Percentiles rank a stretch among this genome's conserved stretches.
phyloP scores from a whole-genome alignment of 2,888 invertebrate genomes.

The Sturmia bella region DNA sequence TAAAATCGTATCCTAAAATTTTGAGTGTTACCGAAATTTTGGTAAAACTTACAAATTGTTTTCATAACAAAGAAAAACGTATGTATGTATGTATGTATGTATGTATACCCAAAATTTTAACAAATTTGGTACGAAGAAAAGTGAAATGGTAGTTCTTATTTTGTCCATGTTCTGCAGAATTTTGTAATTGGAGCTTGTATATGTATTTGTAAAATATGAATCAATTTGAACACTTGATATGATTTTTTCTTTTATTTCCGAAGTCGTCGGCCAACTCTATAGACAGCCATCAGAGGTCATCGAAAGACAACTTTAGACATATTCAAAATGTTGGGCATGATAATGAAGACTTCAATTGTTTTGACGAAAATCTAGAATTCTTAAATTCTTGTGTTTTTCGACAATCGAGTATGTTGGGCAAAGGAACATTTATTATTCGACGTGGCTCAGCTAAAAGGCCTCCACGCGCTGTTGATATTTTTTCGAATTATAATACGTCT shows the following conservation, averaged over 20 bases:
- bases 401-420: slow-evolving; percentile 82
- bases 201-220: too few species aligned
- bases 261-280: slow-evolving; percentile 31
- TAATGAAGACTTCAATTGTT: slow-evolving; percentile 50
- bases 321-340: slow-evolving; percentile 40
- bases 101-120: too few species aligned
- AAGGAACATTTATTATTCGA: slow-evolving; percentile 91
- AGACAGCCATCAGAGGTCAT: slow-evolving; percentile 18
- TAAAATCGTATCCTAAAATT: too few species aligned
- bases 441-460: slow-evolving; percentile 75
- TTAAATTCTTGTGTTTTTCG: slow-evolving; percentile 72
- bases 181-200: too few species aligned
- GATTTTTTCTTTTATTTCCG: slow-evolving; percentile 8
- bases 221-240: too few species aligned
- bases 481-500: slow-evolving; percentile 68
- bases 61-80: too few species aligned
- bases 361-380: slow-evolving; percentile 64
- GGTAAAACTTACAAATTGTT: too few species aligned
- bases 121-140: too few species aligned
- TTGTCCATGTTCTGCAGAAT: too few species aligned
- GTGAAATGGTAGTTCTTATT: too few species aligned
- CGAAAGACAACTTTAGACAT: slow-evolving; percentile 22
- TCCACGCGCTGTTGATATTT: slow-evolving; percentile 76
- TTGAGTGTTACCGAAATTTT: not conserved
- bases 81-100: too few species aligned